phyloP scores from a whole-genome alignment of 2,113 vertebrate genomes.

The Gnathonemus longibarbis region DNA sequence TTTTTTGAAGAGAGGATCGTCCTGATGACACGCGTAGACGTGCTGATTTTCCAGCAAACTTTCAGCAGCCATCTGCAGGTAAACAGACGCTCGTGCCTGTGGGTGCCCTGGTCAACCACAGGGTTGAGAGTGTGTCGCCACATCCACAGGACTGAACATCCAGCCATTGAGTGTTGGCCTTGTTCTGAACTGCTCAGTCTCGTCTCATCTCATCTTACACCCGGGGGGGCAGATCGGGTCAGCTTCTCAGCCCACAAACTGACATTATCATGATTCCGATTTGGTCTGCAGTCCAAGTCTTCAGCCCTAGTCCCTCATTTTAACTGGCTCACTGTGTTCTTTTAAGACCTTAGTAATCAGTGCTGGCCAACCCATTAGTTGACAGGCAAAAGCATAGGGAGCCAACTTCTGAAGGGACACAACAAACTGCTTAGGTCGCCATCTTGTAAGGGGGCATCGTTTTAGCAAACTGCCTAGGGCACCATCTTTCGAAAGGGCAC shows the following conservation, averaged over 20 bases:
- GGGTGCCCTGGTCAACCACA: not conserved
- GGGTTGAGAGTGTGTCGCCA: not conserved
- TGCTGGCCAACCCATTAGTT: not conserved
- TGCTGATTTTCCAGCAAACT: not conserved
- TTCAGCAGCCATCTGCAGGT: not conserved
- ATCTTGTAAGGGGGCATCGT: not conserved
- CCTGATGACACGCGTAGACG: not conserved
- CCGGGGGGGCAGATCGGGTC: not conserved
- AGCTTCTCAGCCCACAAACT: not conserved
- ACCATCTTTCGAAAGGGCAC: too few relatives aligned
- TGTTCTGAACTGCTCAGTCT: not conserved
- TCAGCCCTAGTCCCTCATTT: not conserved
- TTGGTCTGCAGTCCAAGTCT: not conserved
- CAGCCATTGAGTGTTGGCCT: not conserved
- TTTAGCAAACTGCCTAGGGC: too few relatives aligned
- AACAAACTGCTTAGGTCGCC: not conserved
- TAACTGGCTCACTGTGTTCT: not conserved
- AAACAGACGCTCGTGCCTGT: not conserved
- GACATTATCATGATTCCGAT: not conserved
- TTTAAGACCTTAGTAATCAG: not conserved
- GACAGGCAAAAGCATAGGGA: not conserved
- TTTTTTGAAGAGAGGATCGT: not conserved
- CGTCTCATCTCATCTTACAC: not conserved
- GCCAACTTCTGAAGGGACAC: not conserved
- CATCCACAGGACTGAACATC: not conserved